Percentiles rank a stretch among this genome's conserved stretches.
Conservation (phyloP, 2,797 vertebrate species). For the Oreonectes daqikongensis region DNA sequence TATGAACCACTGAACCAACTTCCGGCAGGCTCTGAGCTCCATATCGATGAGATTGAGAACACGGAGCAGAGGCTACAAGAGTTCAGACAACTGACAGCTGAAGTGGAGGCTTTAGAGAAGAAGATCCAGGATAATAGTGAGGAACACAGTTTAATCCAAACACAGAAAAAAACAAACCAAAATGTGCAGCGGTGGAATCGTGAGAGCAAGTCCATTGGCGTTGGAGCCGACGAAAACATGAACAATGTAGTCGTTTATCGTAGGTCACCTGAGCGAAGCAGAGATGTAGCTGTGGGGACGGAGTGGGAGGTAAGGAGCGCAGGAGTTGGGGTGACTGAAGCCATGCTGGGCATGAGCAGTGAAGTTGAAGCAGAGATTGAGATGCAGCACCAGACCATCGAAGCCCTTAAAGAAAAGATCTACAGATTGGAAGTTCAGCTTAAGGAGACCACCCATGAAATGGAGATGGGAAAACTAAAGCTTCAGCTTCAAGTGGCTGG, state of each 20-base stretch:
- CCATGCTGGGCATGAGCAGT: conserved; percentile 87
- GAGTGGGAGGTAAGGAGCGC: conserved; percentile 73
- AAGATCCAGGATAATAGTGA: conserved; percentile 82
- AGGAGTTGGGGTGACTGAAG: conserved; percentile 85
- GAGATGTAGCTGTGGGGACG: conserved; percentile 79
- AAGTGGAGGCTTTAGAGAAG: conserved; percentile 91
- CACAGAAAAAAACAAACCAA: conserved; percentile 42
- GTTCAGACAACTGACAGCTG: conserved; percentile 89
- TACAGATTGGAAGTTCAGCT: conserved; percentile 93
- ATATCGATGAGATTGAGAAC: conserved; percentile 85
- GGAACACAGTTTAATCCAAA: conserved; percentile 55
- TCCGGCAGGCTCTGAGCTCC: conserved; percentile 82
- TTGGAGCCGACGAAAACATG: conserved; percentile 86
- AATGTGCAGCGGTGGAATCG: conserved; percentile 54
- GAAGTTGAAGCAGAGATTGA: conserved; percentile 91
- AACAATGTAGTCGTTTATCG: conserved; percentile 76
- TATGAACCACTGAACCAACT: conserved; percentile 80
- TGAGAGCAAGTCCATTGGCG: conserved; percentile 79
- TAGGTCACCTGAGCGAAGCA: conserved; percentile 57
- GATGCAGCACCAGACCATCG: conserved; percentile 93
- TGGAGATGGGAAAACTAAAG: conserved; percentile 96
- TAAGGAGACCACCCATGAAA: conserved; percentile 89
- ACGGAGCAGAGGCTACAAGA: conserved; percentile 87
- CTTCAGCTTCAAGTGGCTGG: conserved; percentile 92
- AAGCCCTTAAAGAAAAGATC: conserved; percentile 92